Evolutionary conservation across 1,140 invertebrate species (phyloP), one percentile per base, ranked within the genome.

Genomic region (Cyphomyrmex costatus): DNA sequence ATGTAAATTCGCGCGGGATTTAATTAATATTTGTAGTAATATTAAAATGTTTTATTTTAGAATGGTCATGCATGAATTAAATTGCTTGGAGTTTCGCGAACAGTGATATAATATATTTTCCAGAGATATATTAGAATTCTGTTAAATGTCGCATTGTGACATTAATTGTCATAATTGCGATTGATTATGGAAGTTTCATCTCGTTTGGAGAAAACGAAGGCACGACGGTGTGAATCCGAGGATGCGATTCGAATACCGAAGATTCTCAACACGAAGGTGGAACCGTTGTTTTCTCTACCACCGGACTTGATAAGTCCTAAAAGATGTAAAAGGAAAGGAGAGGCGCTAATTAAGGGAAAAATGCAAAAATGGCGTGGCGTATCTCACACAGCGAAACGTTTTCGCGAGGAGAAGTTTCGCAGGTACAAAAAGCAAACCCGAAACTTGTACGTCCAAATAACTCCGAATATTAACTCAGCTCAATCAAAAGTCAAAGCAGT

Each of bases 381-480:
- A 73, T 76, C 83, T 6, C 90, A 89, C 49, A 88, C 89, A 6
- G 78, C 73, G 46, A 63, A 89, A 65, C 88, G 91, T 42, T 60
- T 91, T 36, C 89, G 88, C 65, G 82, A 76, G 19, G 91, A 94
- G 74, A 71, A 89, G 7, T 94, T 94, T 73, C 92, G 93, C 21
- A 87, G 89, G 89, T 90, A 77, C 8, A 27, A 61, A 78, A 46
- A 24, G 16, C n/a, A 42, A 58, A 42, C 8, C 0, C 0, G 6
- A 21, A 46, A n/a, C 19, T 24, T 19, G 8, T 27, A 33, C 24
- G 21, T 74, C 27, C 4, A 74, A 36, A 14, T 36, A 21, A 56
- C 8, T 73, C 2, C 14, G 30, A 63, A 63, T 42, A 42, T 77
- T 24, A 61, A 61, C 6, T 56, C 14, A 21, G 14, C 4, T 0